Percentiles rank a stretch among this genome's conserved stretches.
Conservation (phyloP, 2,797 vertebrate species). For the Bryconaethiops microstoma region DNA sequence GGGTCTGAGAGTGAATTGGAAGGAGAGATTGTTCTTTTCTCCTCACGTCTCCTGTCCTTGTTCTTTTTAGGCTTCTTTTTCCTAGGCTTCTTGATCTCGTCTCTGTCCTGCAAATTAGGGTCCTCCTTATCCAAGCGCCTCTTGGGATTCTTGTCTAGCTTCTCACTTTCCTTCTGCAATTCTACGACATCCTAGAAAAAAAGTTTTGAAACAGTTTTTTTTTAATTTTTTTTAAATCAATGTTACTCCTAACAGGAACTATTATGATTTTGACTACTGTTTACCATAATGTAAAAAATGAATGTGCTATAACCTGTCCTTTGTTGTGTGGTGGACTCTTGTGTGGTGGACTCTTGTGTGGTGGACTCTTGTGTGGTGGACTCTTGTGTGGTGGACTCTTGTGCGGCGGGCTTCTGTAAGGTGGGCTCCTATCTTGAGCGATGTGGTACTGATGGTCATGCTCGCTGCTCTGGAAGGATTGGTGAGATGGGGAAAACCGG, state of each 20-base stretch:
- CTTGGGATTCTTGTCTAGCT: conserved; percentile 86
- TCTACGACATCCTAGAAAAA: conserved; percentile 76
- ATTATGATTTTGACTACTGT: neutral
- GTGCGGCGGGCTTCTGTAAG: conserved; percentile 31
- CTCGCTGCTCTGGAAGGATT: conserved; percentile 66
- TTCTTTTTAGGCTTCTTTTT: conserved; percentile 88
- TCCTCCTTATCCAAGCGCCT: conserved; percentile 85
- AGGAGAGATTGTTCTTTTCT: conserved; percentile 73
- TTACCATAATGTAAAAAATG: neutral
- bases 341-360: conserved; percentile 31
- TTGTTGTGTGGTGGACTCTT: conserved; percentile 33
- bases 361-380: conserved; percentile 45
- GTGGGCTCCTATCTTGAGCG: conserved; percentile 58
- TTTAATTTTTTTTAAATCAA: neutral
- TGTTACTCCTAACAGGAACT: neutral
- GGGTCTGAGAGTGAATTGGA: conserved; percentile 79
- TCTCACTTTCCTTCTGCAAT: conserved; percentile 76
- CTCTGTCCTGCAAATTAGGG: conserved; percentile 70
- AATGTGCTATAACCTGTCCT: conserved; percentile 33
- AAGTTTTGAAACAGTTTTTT: neutral
- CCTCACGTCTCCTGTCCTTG: conserved; percentile 78
- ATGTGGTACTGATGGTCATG: conserved; percentile 68
- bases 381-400: conserved; percentile 35
- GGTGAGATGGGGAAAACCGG: conserved; percentile 76
- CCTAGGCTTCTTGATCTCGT: conserved; percentile 81